Evolutionary conservation across 1,140 invertebrate genomes (phyloP), one percentile per base, ranked within the genome.

Genomic region (Saccostrea glomerata): DNA sequence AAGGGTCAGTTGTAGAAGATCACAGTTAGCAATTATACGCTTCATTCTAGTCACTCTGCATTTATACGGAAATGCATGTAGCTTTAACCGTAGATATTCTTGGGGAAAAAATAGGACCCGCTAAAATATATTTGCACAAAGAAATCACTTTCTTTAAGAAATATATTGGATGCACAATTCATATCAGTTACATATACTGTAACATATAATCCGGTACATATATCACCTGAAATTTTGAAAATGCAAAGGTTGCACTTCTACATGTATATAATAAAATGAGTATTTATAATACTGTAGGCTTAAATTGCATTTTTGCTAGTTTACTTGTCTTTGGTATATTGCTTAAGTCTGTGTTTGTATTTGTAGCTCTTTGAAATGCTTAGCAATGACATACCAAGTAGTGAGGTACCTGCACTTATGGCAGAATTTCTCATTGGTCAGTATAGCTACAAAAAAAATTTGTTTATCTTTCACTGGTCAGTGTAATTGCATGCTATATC

Each of bases 361-460:
- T 56, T 84, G 82, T 20, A 94, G 94, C 73, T 94, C 58, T 93
- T 94, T 91, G 91, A 92, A 63, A 90, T 92, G 36, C 40, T 94
- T 2, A 91, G 92, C 82, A 92, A 93, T 90, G 92, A 94, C 77
- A 88, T 91, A 47, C 88, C 92, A 7, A 92, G 91, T 63, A 86
- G 90, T 55, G 93, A 94, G 73, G 88, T 93, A 9, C 90, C 92
- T 84, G 88, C 17, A 47, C 83, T 94, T 23, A 91, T 94, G 84
- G 88, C 90, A 20, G 94, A 94, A 86, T 94, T 92, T 88, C 90
- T 94, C 17, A 91, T 93, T 70, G 92, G 94, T 94, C 91, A 89
- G 89, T 87, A 54, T 54, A 0, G 5, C 20, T 54, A 55, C 20
- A 15, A 47, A 20, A 20, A 23, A 20, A 1, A 63, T 20, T 63